Evolutionary conservation across 1,140 invertebrate species (phyloP), one percentile per base, ranked within the genome.

Genomic region (Bradysia coprophila): DNA sequence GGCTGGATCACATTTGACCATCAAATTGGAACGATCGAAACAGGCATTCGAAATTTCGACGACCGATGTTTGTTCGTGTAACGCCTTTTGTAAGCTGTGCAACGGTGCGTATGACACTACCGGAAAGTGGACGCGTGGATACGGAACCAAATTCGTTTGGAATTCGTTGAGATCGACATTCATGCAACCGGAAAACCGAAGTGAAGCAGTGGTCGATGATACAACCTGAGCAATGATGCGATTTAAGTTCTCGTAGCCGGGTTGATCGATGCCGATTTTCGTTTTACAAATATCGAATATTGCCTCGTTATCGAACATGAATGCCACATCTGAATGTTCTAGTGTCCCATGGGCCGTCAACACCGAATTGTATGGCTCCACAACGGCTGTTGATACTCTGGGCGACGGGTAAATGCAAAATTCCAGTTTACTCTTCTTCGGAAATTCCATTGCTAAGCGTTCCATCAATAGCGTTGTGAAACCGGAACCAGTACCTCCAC

Each of bases 151-250:
- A 63, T 82, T 83, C 44, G 80, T 83, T 62, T 81, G 82, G 69
- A 88, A 88, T 62, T 92, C 86, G 20, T 81, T 89, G 33, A 91
- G 67, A 59, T 91, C 87, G 42, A 86, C 83, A 62, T 87, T 88
- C 81, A 10, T 78, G 28, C 81, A 80, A 49, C 82, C 82, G 59
- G 86, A 81, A 62, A 87, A 87, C 45, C 83, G 67, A n/a, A 84
- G 67, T 22, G 81, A 83, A 32, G 81, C 81, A 1, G 81, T 84
- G 49, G 84, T 84, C 37, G 79, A 83, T 10, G 79, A 82, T 2
- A 85, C 81, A 47, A 85, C 81, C 59, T 84, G 81, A 13, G 78
- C 78, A 50, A 83, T 81, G 16, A 83, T 64, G 40, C 80, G 58
- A 56, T 83, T 83, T 50, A 76, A 62, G 59, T 76, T 81, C 53